Conservation (phyloP, 2,888 invertebrate species). For the Linyphia triangularis region DNA sequence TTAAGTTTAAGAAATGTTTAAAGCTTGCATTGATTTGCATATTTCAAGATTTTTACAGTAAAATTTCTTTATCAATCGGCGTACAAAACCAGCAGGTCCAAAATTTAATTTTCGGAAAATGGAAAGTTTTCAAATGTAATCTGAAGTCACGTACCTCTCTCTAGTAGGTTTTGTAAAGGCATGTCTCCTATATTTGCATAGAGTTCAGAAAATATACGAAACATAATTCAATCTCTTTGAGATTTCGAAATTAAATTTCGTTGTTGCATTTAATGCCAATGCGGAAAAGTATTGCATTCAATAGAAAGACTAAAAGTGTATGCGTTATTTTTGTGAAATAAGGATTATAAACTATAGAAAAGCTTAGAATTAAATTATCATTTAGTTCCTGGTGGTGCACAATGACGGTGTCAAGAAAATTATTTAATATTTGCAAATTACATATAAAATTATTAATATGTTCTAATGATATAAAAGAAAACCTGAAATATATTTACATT, state of each 20-base stretch:
- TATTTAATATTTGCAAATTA: too few relatives aligned
- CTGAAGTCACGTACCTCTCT: conserved; percentile 19
- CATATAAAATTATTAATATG: too few relatives aligned
- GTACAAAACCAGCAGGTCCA: background rate
- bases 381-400: too few relatives aligned
- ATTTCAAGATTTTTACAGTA: conserved; percentile 35
- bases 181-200: conserved; percentile 22
- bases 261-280: background rate
- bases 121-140: conserved; percentile 36
- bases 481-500: too few relatives aligned
- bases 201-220: background rate
- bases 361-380: too few relatives aligned
- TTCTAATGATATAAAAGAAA: too few relatives aligned
- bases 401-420: too few relatives aligned
- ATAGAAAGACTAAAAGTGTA: too few relatives aligned
- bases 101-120: conserved; percentile 59
- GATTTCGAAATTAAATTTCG: conserved; percentile 36
- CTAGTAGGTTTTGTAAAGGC: conserved; percentile 13
- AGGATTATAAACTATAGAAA: too few relatives aligned
- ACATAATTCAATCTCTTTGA: conserved; percentile 34
- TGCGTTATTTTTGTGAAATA: too few relatives aligned
- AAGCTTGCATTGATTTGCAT: conserved; percentile 61
- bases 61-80: conserved; percentile 18
- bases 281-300: background rate
- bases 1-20: conserved; percentile 40